Base-by-base conservation (phyloP, 1,140 invertebrate species). In the Orussus abietinus region DNA sequence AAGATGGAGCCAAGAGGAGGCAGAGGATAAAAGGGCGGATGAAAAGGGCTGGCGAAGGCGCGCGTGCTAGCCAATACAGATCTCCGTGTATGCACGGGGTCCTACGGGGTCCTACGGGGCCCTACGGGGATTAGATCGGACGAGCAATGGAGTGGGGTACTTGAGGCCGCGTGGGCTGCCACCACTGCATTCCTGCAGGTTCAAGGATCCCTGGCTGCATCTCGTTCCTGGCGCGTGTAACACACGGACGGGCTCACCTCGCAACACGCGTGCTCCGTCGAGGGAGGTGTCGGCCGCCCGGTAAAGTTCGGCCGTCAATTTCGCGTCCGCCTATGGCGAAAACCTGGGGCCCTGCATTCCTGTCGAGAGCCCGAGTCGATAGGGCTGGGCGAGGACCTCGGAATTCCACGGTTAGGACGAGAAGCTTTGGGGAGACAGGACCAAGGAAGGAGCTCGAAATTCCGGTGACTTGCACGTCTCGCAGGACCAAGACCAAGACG, bases 171-270 rank as follows among this genome's bases (percentile, higher is more conserved):
- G 64, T 66, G 64, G 64, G 64, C 57, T 55, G 64, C 55, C 57
- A 57, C 51, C 59, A 49, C 57, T 58, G 59, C 63, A 67, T 67
- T 69, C 64, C 59, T 65, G 57, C 54, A 66, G 66, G 64, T 67
- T 67, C 66, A 67, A 69, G 63, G 63, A 67, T 69, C 66, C 51
- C 54, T 45, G 49, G 5, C n/a, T 33, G 17, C 11, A 33, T 33
- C 9, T 13, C 31, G n/a, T 20, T 6, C 31, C 14, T 33, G 4
- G 15, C 18, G 9, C 22, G 13, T 28, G 22, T 10, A 25, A 12
- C 20, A 4, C 26, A 39, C 15, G 6, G 29, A n/a, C 14, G 30
- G 17, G 9, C 20, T 14, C 13, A 47, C 39, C 17, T 19, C 11
- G 18, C 31, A 12, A 19, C 25, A 39, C 33, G 31, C 19, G 39